These are phyloP conservation scores for Columba janthina DNA, from an alignment of 2,113 vertebrate species.

Conservation along the genomic window DNA sequence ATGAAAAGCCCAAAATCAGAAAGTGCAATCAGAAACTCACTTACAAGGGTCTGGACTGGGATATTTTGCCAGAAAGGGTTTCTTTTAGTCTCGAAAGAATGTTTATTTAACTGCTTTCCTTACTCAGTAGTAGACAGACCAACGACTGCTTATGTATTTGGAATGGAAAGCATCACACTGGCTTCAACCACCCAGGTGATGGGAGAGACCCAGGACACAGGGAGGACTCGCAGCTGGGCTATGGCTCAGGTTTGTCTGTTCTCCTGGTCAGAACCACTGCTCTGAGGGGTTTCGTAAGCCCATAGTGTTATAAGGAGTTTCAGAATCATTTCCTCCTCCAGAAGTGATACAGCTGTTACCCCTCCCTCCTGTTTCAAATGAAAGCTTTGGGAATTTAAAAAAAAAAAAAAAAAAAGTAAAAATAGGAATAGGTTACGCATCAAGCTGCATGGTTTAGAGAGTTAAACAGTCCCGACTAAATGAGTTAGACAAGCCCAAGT, in stretches of 20 bases:
- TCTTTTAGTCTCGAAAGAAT: background rate
- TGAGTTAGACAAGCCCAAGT: background rate
- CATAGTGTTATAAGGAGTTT: rapidly evolving
- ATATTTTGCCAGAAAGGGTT: slow-evolving; percentile 37
- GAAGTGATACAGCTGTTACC: background rate
- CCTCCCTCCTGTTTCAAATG: background rate
- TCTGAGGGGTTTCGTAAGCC: background rate
- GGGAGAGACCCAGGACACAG: background rate
- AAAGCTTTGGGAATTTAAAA: background rate
- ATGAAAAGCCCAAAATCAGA: slow-evolving; percentile 73
- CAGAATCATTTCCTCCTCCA: background rate
- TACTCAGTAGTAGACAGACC: background rate
- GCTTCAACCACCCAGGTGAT: background rate
- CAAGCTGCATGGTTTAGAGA: background rate
- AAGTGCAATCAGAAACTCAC: slow-evolving; percentile 75
- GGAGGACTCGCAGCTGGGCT: background rate
- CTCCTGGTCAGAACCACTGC: background rate
- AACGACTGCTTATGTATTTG: background rate
- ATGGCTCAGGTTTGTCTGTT: background rate
- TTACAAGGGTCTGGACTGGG: slow-evolving; percentile 21
- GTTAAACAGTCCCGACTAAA: background rate
- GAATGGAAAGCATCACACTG: background rate
- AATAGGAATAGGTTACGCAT: background rate
- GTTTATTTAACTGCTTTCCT: background rate
- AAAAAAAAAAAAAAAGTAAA: too few species aligned